Conservation (phyloP, 2,113 vertebrate species). For the Nothocercus nigrocapillus region DNA sequence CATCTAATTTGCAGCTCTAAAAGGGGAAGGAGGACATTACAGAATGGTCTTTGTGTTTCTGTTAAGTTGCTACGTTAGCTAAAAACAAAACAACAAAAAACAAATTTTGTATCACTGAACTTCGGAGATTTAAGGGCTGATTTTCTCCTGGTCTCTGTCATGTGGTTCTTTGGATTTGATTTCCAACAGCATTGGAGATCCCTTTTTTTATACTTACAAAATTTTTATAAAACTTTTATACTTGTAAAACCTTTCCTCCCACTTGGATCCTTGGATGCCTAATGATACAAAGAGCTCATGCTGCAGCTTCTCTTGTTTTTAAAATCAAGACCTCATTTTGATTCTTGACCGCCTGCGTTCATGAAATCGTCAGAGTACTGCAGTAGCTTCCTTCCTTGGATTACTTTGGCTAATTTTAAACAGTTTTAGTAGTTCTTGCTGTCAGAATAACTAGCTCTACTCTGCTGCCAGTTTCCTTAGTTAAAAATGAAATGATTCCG, state of each 20-base stretch:
- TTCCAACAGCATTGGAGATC: background rate
- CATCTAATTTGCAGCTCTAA: background rate
- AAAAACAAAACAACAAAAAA: background rate
- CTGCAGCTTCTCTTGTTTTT: background rate
- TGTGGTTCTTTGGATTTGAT: background rate
- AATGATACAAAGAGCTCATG: background rate
- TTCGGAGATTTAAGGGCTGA: background rate
- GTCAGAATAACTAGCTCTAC: background rate
- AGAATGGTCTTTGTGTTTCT: background rate
- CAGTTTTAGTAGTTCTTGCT: background rate
- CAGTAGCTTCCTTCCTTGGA: background rate
- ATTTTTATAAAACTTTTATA: no score
- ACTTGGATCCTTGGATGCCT: background rate
- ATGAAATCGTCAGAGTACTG: background rate
- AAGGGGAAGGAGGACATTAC: background rate
- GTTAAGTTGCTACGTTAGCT: background rate
- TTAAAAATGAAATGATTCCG: background rate
- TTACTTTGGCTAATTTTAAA: background rate
- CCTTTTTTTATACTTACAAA: rapidly evolving
- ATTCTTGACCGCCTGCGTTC: background rate
- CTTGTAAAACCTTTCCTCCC: background rate
- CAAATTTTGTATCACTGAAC: background rate
- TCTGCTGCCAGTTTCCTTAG: background rate
- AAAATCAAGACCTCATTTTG: background rate
- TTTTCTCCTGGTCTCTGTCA: background rate